Conservation (phyloP, 2,113 vertebrate genomes). For the Chelonoidis abingdonii region DNA sequence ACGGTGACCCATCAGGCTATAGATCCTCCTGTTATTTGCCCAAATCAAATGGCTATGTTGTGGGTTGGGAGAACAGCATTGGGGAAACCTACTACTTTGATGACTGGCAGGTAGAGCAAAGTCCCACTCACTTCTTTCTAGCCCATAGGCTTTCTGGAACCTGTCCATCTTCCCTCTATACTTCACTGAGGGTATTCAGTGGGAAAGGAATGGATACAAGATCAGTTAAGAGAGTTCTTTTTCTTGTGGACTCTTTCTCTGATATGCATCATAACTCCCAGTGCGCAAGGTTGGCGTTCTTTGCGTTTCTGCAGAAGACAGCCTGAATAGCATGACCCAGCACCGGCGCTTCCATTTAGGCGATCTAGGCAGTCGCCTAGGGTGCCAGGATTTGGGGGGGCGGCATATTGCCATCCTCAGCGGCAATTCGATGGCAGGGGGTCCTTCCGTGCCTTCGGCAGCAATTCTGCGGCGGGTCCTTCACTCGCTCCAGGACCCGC, state of each 20-base stretch:
- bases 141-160: accelerated
- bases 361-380: no score
- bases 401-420: no score
- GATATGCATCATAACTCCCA: accelerated
- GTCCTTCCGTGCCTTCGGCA: no score
- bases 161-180: not conserved
- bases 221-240: accelerated
- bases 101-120: not conserved
- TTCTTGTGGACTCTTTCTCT: not conserved
- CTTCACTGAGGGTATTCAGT: not conserved
- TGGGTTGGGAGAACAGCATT: accelerated
- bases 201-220: not conserved
- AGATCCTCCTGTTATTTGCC: accelerated
- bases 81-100: not conserved
- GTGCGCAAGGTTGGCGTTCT: not conserved
- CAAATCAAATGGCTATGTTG: not conserved
- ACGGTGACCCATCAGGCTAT: accelerated
- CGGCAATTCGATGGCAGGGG: no score
- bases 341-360: no score
- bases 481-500: no score
- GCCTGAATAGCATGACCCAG: not conserved
- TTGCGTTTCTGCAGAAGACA: not conserved
- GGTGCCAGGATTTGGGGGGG: no score
- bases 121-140: not conserved
- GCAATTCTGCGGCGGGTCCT: no score